Evolutionary conservation across 1,140 invertebrate genomes (phyloP), one percentile per base, ranked within the genome.

Genomic region (Trissolcus basalis): DNA sequence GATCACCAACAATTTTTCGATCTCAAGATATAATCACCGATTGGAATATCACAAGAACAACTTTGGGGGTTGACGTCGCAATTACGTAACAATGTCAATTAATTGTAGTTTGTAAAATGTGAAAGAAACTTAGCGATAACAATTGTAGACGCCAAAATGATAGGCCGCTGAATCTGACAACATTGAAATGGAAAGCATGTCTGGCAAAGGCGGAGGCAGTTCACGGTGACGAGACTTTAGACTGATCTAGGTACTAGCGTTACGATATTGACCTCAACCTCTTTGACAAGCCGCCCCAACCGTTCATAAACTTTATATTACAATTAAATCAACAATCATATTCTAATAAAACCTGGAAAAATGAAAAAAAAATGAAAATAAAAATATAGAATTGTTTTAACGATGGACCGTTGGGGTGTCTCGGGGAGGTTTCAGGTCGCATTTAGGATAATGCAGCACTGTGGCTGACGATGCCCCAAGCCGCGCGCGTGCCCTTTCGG

Each of bases 211-310:
- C 85, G 80, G 83, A 86, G 77, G 81, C 86, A 87, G 86, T 87
- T 87, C 85, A 87, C 86, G 85, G 86, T 88, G 86, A 88, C 86
- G 87, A 88, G 87, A 88, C 85, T 88, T 88, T 88, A 88, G 87
- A 88, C 87, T 88, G 87, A 88, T 87, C 86, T 86, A 87, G 85
- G 85, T 88, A 88, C 85, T 88, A 87, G 85, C 84, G 84, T 87
- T 87, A 87, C 79, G 81, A 86, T 87, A 82, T 82, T 82, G 82
- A 78, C 78, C 81, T 77, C 43, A 71, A 68, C 76, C 78, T 72
- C 50, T 63, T 77, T 68, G 71, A 16, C 27, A 78, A 77, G 82
- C 79, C 75, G 73, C 77, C 73, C 83, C 83, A 81, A 75, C 69
- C 27, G 60, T 50, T 72, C 64, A 71, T 61, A 68, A n/a, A 71